Conservation (phyloP, 2,113 vertebrate species). For the Megaceryle torquata region DNA sequence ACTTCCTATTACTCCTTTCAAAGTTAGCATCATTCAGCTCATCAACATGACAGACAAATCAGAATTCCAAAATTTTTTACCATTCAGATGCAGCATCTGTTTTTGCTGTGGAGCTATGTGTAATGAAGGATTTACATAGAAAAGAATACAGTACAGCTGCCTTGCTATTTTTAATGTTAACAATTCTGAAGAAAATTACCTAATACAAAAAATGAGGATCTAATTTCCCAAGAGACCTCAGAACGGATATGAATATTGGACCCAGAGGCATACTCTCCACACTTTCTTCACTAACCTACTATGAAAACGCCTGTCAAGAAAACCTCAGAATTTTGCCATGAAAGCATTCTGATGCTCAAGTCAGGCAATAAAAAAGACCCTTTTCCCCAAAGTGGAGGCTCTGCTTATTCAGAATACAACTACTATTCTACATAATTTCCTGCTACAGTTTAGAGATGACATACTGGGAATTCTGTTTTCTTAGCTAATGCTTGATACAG, state of each 20-base stretch:
- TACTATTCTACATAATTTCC: constrained; percentile 23
- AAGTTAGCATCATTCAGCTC: background rate
- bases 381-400: background rate
- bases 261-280: background rate
- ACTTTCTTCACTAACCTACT: background rate
- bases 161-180: background rate
- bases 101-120: background rate
- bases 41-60: background rate
- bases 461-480: background rate
- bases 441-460: background rate
- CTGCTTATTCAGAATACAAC: background rate
- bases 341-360: background rate
- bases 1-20: background rate
- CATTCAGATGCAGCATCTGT: background rate
- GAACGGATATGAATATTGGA: background rate
- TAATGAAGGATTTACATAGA: background rate
- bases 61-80: background rate
- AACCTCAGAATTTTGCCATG: background rate
- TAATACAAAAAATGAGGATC: background rate
- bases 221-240: background rate
- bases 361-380: background rate
- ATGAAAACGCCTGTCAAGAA: background rate
- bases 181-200: background rate
- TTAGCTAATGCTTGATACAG: constrained; percentile 16
- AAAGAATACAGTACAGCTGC: background rate